A percentile compares a stretch with the other conserved stretches of the same genome.
phyloP scores from a whole-genome alignment of 2,797 vertebrate species.

The Sciaenops ocellatus region DNA sequence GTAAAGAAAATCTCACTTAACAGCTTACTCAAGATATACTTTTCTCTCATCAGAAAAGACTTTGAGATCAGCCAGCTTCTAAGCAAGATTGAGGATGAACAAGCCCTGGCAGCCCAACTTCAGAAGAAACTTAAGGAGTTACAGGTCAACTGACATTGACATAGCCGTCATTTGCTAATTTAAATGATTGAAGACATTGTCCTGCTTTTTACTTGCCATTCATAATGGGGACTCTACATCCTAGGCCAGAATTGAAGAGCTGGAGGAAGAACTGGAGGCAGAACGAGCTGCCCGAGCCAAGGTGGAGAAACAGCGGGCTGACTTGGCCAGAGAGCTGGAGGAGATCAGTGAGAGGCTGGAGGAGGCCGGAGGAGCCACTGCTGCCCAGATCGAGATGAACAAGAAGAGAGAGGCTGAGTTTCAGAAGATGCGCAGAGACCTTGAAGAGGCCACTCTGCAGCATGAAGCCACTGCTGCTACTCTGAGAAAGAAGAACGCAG shows the following conservation, averaged over 20 bases:
- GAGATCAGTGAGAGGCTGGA: conserved; percentile 91
- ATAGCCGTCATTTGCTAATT: neutral
- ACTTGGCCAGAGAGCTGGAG: conserved; percentile 89
- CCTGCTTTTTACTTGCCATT: neutral
- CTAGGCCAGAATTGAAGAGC: conserved; percentile 89
- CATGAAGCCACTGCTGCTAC: conserved; percentile 86
- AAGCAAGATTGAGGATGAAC: conserved; percentile 90
- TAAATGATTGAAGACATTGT: neutral
- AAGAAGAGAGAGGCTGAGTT: conserved; percentile 92
- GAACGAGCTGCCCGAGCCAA: conserved; percentile 90
- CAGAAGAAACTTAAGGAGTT: conserved; percentile 88
- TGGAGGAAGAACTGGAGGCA: conserved; percentile 91
- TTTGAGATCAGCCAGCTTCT: conserved; percentile 89
- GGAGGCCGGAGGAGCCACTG: conserved; percentile 89
- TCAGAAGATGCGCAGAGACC: conserved; percentile 89
- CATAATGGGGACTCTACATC: neutral
- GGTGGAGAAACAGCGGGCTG: conserved; percentile 90
- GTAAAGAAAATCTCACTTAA: too few relatives aligned
- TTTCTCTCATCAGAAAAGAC: conserved; percentile 73
- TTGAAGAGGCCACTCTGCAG: conserved; percentile 91
- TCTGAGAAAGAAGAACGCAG: conserved; percentile 89
- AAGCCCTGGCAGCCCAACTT: conserved; percentile 85
- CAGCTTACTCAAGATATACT: too few relatives aligned
- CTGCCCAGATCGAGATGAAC: conserved; percentile 88
- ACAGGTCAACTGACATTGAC: conserved; percentile 76